Conservation (phyloP, 2,113 vertebrate genomes). For the Larimichthys polyactis region DNA sequence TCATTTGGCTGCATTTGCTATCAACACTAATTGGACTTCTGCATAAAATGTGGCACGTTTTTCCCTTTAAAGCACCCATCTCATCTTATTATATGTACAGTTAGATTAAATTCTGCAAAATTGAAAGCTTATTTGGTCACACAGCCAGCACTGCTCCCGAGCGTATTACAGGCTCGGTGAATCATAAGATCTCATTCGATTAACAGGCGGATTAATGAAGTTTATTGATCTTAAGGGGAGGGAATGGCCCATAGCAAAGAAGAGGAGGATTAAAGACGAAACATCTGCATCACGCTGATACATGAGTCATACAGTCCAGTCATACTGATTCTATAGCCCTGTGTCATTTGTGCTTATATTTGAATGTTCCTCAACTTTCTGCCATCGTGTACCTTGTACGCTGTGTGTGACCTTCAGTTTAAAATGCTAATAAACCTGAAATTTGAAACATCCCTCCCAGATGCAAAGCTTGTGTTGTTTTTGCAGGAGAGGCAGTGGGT, state of each 20-base stretch:
- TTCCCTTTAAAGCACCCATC: background rate
- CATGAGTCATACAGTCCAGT: conserved; percentile 33
- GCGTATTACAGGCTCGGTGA: conserved; percentile 9
- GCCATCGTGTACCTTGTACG: background rate
- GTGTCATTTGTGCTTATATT: background rate
- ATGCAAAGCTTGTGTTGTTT: conserved; percentile 24
- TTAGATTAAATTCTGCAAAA: conserved; percentile 4
- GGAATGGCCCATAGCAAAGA: conserved; percentile 7
- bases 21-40: too few species aligned
- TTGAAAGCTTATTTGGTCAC: background rate
- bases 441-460: conserved; percentile 36
- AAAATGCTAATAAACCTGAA: conserved; percentile 41
- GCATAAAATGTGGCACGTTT: too few species aligned
- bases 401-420: conserved; percentile 24
- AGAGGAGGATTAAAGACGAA: conserved; percentile 34
- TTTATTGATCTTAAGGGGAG: conserved; percentile 28
- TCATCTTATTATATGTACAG: background rate
- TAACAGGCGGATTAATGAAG: conserved; percentile 34
- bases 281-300: conserved; percentile 25
- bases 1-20: too few species aligned
- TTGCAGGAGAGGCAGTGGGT: conserved; percentile 25
- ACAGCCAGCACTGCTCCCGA: background rate
- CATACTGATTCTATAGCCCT: background rate
- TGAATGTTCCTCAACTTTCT: background rate
- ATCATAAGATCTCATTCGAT: conserved; percentile 26